These are phyloP conservation scores for Chaetoderma sp. DNA, from an alignment of 2,888 invertebrate genomes.

Conservation along the genomic window DNA sequence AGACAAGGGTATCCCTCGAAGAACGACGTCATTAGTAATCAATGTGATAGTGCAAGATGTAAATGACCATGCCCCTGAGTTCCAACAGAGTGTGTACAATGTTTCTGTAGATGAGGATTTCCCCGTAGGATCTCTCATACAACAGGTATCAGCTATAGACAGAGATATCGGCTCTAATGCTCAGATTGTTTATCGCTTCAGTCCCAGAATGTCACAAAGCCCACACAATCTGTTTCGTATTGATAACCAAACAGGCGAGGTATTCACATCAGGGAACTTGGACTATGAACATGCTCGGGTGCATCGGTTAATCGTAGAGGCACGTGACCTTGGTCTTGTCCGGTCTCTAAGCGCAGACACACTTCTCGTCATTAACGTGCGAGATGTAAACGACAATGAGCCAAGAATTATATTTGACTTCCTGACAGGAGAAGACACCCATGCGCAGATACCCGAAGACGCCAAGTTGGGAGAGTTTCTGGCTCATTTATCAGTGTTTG, in stretches of 20 bases:
- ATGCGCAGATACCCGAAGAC: conserved; percentile 70
- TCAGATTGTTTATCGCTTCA: conserved; percentile 60
- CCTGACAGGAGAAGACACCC: conserved; percentile 85
- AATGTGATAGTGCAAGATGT: conserved; percentile 15
- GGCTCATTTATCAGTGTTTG: conserved; percentile 86
- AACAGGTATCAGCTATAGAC: conserved; percentile 81
- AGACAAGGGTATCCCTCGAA: conserved; percentile 20
- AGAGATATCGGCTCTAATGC: conserved; percentile 84
- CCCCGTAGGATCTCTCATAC: neutral
- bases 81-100: conserved; percentile 9
- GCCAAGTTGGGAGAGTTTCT: conserved; percentile 91
- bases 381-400: conserved; percentile 89
- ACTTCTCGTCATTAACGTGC: conserved; percentile 67
- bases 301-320: conserved; percentile 79
- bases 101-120: conserved; percentile 4
- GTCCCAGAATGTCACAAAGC: neutral
- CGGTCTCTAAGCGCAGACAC: conserved; percentile 71
- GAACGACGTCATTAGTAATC: conserved; percentile 4
- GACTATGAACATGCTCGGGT: conserved; percentile 85
- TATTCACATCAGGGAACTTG: conserved; percentile 81
- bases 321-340: conserved; percentile 47
- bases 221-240: conserved; percentile 88
- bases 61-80: conserved; percentile 22
- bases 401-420: conserved; percentile 86
- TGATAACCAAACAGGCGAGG: conserved; percentile 88